Percentiles rank a stretch among this genome's conserved stretches.
Evolutionary conservation across 1,140 invertebrate species (phyloP).

Genomic region (Anagrus nilaparvatae): DNA sequence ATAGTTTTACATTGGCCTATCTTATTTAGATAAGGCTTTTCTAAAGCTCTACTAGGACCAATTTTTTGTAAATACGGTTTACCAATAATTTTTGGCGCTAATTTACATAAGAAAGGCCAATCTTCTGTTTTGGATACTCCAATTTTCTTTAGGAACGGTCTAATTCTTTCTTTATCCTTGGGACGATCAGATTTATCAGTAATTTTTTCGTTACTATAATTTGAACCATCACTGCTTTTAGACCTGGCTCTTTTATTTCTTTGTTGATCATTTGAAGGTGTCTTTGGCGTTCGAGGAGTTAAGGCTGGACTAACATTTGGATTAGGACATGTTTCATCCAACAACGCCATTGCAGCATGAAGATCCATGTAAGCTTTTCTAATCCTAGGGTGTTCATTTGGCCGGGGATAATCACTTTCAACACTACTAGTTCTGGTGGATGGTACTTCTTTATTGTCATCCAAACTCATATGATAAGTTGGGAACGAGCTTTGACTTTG

Average conservation of each 20-base stretch:
- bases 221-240: constrained; percentile 39
- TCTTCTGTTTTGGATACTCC: constrained; percentile 39
- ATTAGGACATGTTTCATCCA: constrained; percentile 40
- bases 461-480: constrained; percentile 20
- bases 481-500: constrained; percentile 28
- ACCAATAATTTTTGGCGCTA: constrained; percentile 32
- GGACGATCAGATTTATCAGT: constrained; percentile 24
- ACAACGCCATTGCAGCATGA: constrained; percentile 33
- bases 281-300: constrained; percentile 33
- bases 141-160: constrained; percentile 37
- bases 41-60: constrained; percentile 33
- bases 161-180: constrained; percentile 28
- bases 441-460: constrained; percentile 18
- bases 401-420: constrained; percentile 23
- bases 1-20: constrained; percentile 35
- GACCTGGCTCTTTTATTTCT: constrained; percentile 33
- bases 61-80: constrained; percentile 40
- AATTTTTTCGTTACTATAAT: constrained; percentile 34
- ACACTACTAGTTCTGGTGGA: constrained; percentile 34
- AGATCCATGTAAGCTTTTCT: constrained; percentile 39
- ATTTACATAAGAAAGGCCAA: constrained; percentile 30
- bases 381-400: constrained; percentile 3
- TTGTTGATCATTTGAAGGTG: constrained; percentile 30
- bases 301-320: constrained; percentile 31
- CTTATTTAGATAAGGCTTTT: constrained; percentile 35